Evolutionary conservation across 2,888 invertebrate genomes (phyloP).

Genomic region (Labia minor): DNA sequence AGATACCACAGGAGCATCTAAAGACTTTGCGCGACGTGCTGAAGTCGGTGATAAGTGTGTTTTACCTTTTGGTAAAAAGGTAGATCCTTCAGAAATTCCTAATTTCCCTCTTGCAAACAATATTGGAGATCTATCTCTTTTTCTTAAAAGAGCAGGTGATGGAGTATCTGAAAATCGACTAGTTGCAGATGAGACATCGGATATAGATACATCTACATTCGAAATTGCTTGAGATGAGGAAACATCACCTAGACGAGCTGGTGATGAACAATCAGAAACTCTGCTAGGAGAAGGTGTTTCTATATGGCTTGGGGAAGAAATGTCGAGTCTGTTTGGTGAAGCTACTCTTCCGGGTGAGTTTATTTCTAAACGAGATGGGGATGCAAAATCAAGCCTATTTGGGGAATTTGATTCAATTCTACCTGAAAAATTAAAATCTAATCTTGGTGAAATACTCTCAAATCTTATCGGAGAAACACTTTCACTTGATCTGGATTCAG

Average conservation of each 20-base stretch:
- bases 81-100: slow-evolving; percentile 75
- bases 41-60: slow-evolving; percentile 57
- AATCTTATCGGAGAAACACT: neutral
- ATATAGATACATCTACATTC: neutral
- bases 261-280: neutral
- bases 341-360: neutral
- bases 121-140: slow-evolving; percentile 63
- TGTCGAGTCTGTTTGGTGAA: neutral
- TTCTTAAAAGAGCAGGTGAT: slow-evolving; percentile 54
- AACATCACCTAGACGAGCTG: neutral
- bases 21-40: slow-evolving; percentile 67
- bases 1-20: slow-evolving; percentile 74
- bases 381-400: neutral
- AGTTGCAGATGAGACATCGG: neutral
- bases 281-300: neutral
- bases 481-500: slow-evolving; percentile 3
- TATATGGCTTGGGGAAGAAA: neutral
- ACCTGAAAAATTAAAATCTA: neutral
- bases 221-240: neutral
- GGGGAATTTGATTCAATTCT: neutral
- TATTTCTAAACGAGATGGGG: neutral
- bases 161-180: slow-evolving; percentile 36
- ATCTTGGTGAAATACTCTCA: neutral
- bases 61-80: slow-evolving; percentile 58
- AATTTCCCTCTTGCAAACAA: slow-evolving; percentile 68